Conservation (phyloP, 2,888 invertebrate genomes). For the Cyrtodaria siliqua region DNA sequence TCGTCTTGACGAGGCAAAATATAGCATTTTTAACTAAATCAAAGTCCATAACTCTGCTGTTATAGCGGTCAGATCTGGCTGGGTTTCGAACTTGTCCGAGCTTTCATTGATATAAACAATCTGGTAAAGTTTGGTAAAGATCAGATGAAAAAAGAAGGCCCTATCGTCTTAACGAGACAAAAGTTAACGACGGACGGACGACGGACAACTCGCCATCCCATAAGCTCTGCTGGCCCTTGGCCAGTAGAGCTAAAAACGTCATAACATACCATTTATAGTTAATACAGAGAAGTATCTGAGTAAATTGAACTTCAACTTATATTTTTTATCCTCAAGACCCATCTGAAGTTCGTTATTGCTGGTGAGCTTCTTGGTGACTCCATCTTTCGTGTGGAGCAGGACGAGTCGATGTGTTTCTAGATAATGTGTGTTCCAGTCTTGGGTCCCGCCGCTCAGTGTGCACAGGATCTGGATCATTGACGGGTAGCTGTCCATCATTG, state of each 20-base stretch:
- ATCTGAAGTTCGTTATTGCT: slow-evolving; percentile 20
- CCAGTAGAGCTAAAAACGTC: no score
- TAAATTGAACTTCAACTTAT: slow-evolving; percentile 28
- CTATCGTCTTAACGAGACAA: no score
- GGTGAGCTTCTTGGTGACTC: slow-evolving; percentile 4
- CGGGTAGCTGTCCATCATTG: slow-evolving; percentile 35
- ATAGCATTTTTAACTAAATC: no score
- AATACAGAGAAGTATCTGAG: slow-evolving; percentile 39
- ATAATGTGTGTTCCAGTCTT: slow-evolving; percentile 51
- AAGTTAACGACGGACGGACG: no score
- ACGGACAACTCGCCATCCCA: no score
- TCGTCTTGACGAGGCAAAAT: no score
- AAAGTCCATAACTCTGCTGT: neutral
- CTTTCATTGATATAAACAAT: no score
- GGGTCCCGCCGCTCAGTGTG: slow-evolving; percentile 31
- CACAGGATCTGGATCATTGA: slow-evolving; percentile 34
- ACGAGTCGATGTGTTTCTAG: slow-evolving; percentile 43
- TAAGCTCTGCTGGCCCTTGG: no score
- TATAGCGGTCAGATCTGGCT: neutral
- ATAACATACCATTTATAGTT: slow-evolving; percentile 32
- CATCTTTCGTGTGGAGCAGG: slow-evolving; percentile 17
- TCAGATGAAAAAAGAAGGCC: no score
- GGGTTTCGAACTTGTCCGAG: no score
- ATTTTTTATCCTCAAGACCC: slow-evolving; percentile 9
- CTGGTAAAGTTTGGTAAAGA: no score